Evolutionary conservation across 2,888 invertebrate genomes (phyloP).

Genomic region (Odontomyia ornata): DNA sequence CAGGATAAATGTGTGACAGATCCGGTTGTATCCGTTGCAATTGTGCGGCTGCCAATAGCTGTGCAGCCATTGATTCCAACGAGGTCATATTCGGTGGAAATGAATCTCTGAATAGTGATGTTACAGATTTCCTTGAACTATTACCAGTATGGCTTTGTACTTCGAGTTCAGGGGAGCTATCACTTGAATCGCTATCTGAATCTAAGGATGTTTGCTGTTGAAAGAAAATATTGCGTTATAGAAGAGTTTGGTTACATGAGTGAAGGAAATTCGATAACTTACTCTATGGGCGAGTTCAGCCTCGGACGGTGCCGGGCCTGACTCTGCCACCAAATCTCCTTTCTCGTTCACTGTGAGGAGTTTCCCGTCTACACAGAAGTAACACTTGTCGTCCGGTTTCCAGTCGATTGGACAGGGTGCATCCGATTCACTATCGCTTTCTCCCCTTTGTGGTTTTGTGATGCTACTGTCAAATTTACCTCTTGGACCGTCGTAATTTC

Average conservation of each 20-base stretch:
- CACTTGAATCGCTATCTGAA: slow-evolving; percentile 74
- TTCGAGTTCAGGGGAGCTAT: slow-evolving; percentile 65
- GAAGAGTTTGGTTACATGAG: slow-evolving; percentile 44
- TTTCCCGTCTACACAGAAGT: slow-evolving; percentile 83
- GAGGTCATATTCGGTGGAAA: slow-evolving; percentile 67
- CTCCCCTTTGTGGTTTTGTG: slow-evolving; percentile 38
- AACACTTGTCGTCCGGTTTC: slow-evolving; percentile 85
- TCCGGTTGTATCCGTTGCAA: slow-evolving; percentile 54
- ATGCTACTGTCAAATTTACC: slow-evolving; percentile 47
- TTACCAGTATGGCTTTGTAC: slow-evolving; percentile 59
- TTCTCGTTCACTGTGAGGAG: slow-evolving; percentile 67
- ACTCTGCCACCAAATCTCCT: slow-evolving; percentile 64
- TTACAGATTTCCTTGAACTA: slow-evolving; percentile 64
- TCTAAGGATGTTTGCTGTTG: slow-evolving; percentile 70
- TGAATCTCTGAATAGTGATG: slow-evolving; percentile 53
- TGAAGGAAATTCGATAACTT: slow-evolving; percentile 48
- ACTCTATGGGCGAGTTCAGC: slow-evolving; percentile 59
- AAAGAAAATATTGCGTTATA: background rate
- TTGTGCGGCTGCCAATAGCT: slow-evolving; percentile 73
- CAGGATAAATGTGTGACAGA: slow-evolving; percentile 56
- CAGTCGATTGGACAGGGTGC: slow-evolving; percentile 70
- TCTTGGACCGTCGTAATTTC: slow-evolving; percentile 35
- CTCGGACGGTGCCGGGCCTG: slow-evolving; percentile 60
- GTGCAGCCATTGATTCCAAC: slow-evolving; percentile 75
- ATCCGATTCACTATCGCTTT: background rate